These are phyloP conservation scores for Pocillopora damicornis DNA, from an alignment of 64 coral and sea anemone genomes.

Conservation along the genomic window DNA sequence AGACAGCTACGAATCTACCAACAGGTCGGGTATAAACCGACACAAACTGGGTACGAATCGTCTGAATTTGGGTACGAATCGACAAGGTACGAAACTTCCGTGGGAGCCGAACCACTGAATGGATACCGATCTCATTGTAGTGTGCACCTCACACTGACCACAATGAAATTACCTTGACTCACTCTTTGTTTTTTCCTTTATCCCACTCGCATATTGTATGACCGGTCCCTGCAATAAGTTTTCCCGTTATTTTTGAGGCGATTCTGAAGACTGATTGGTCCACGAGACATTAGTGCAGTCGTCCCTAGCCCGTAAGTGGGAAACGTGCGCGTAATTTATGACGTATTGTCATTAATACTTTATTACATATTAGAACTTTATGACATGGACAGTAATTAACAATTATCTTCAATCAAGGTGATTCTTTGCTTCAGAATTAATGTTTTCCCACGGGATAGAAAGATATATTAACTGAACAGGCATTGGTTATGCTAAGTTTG, in stretches of 20 bases:
- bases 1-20: no score
- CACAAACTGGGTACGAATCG: no score
- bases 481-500: constrained; percentile 20
- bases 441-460: background rate
- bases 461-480: background rate
- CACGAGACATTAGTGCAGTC: background rate
- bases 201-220: no score
- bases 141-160: no score
- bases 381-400: background rate
- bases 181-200: no score
- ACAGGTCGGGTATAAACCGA: no score
- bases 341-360: background rate
- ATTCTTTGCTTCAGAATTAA: background rate
- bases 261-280: background rate
- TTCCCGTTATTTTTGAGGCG: background rate
- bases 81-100: no score
- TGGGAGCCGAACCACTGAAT: no score
- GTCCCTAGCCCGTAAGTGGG: background rate
- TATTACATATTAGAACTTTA: constrained; percentile 13
- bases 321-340: background rate
- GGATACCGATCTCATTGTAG: no score
- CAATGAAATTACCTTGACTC: no score
- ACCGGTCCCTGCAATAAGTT: no score
- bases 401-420: background rate
- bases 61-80: no score